Evolutionary conservation across 2,888 invertebrate genomes (phyloP), one percentile per base, ranked within the genome.

Genomic region (Drepana falcataria): DNA sequence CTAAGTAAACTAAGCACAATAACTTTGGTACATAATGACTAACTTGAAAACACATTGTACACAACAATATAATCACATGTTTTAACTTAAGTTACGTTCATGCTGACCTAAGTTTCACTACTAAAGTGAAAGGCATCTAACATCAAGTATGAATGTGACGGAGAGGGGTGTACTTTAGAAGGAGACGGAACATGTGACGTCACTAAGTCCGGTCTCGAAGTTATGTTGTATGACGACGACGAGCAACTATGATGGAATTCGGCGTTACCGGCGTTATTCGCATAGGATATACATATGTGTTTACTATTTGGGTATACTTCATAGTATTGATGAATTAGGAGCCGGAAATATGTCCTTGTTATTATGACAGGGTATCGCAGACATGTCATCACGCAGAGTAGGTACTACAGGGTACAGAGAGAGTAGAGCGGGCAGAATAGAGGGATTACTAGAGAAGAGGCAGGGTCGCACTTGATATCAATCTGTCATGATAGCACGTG

Each of bases 1-100:
- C 61, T 69, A 83, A 71, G 59, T 69, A 69, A 71, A 81, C 61
- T 77, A 84, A 58, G 71, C 68, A 76, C 63, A 81, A 72, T 56
- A 82, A 71, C 87, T 87, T 89, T 87, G 87, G 87, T 70, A 79
- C 72, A 60, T 71, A 66, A 71, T 79, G 79, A 87, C 83, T 82
- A 82, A 44, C 64, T 59, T 67, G 55, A 52, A 57, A 60, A 75
- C 66, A 70, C 76, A 81, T 78, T 81, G 73, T 74, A 73, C 53
- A 59, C 63, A 65, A 60, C 53, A 60, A 58, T 47, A 55, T 48
- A n/a, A 47, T 58, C 56, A 52, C 55, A 47, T 59, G 59, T 53
- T 52, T 56, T 58, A 40, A 51, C 49, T 48, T 33, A 21, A 48
- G 55, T 53, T 55, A 40, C 35, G 41, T 47, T 54, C 49, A 56